Base-by-base conservation (phyloP, 2,113 vertebrate species). In the Clarias gariepinus region DNA sequence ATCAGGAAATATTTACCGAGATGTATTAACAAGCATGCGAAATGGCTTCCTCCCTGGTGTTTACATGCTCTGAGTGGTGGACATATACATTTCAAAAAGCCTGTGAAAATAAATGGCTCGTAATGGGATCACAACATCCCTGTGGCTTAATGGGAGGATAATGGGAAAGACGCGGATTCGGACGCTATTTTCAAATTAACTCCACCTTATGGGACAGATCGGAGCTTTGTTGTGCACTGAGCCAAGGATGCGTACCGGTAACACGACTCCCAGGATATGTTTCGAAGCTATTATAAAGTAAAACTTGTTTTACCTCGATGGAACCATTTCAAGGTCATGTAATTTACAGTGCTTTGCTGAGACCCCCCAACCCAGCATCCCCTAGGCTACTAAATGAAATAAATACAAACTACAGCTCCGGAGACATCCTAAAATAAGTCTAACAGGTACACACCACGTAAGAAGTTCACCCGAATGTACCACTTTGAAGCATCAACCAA, bases 401-500 rank as follows among this genome's bases (percentile, higher is more conserved):
- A 13, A 36, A 21, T 25, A 53, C 53, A 77, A 21, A 21, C 77
- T 58, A 18, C 13, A 53, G 63, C 57, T 30, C 68, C 74, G 66
- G 69, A 63, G 41, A 69, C 36, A 25, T 41, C 60, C 77, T 85
- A 87, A 84, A 90, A 81, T 90, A 92, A 91, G 92, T 91, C 78
- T 63, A 84, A 88, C 68, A 58, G 91, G 89, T 90, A 89, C 88
- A 47, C 7, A 4, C 66, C 86, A 57, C 90, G 78, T 68, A 81
- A 89, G 89, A 92, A 85, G 89, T 66, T 84, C 33, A 91, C 89
- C 88, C 91, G 91, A 88, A 82, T 85, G 88, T 87, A 84, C 90
- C 89, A 87, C 89, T 89, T 91, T 91, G 88, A 82, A 85, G 33
- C 53, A 82, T 94, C 91, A 91, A 90, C 92, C 90, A 92, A 93